Conservation (phyloP, 1,140 invertebrate species). For the Papilio dardanus region DNA sequence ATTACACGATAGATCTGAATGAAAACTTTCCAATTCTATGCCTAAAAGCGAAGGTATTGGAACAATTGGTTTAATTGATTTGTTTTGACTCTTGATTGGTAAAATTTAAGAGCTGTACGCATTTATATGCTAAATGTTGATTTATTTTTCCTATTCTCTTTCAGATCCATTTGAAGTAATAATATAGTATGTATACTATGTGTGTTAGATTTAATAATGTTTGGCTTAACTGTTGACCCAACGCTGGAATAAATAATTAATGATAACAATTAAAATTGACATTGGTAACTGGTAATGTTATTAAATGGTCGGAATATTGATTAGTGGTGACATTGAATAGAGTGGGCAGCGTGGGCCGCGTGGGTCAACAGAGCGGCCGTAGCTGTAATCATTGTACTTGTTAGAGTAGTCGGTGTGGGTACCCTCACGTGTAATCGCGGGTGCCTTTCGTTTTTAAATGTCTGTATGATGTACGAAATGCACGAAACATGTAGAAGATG, state of each 20-base stretch:
- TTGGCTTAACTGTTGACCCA: conserved; percentile 50
- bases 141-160: conserved; percentile 66
- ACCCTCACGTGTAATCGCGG: conserved; percentile 78
- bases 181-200: conserved; percentile 57
- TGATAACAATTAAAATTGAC: background rate
- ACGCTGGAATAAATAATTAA: conserved; percentile 3
- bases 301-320: conserved; percentile 8
- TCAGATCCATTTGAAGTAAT: conserved; percentile 72
- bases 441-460: conserved; percentile 81
- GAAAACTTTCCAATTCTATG: conserved; percentile 60
- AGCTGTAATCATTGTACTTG: conserved; percentile 74
- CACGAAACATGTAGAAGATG: conserved; percentile 84
- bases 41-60: conserved; percentile 26
- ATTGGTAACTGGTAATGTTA: background rate
- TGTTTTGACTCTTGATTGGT: conserved; percentile 30
- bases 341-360: no score
- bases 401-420: conserved; percentile 82
- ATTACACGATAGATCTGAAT: conserved; percentile 72
- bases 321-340: no score
- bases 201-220: conserved; percentile 52
- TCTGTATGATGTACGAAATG: conserved; percentile 84
- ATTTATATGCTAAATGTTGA: conserved; percentile 40
- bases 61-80: conserved; percentile 26
- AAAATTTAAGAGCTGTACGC: conserved; percentile 40
- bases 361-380: conserved; percentile 52